These are phyloP conservation scores for Amitus sp. DNA, from an alignment of 2,888 invertebrate species.

Conservation along the genomic window DNA sequence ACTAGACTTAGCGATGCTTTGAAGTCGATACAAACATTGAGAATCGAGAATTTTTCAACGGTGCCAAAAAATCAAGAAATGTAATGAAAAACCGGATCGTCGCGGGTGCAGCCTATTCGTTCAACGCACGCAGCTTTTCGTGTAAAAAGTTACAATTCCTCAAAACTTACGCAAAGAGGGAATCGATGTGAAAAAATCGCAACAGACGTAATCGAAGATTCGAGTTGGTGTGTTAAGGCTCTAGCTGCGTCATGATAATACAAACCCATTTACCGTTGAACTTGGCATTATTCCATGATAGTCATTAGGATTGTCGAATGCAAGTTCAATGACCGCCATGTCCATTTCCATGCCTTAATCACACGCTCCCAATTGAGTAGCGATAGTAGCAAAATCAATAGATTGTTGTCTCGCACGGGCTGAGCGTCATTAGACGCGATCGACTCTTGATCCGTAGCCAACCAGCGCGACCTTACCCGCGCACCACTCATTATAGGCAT, in stretches of 20 bases:
- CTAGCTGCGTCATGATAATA: constrained; percentile 63
- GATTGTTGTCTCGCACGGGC: constrained; percentile 64
- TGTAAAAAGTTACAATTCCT: too few relatives aligned
- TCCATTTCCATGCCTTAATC: constrained; percentile 49
- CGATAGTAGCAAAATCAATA: constrained; percentile 65
- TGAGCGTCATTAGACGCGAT: constrained; percentile 53
- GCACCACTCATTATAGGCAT: constrained; percentile 53
- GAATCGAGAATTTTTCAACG: too few relatives aligned
- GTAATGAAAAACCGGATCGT: too few relatives aligned
- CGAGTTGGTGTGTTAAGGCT: constrained; percentile 39
- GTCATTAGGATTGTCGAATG: constrained; percentile 56
- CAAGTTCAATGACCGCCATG: constrained; percentile 59
- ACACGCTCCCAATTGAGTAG: constrained; percentile 58
- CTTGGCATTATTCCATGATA: constrained; percentile 59
- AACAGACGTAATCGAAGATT: too few relatives aligned
- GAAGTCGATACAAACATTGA: too few relatives aligned
- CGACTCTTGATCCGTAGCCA: constrained; percentile 57
- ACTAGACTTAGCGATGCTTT: too few relatives aligned
- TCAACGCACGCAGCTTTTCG: too few relatives aligned
- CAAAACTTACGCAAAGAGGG: too few relatives aligned
- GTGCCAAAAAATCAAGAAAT: too few relatives aligned
- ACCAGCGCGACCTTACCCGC: constrained; percentile 58
- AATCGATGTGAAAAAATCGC: too few relatives aligned
- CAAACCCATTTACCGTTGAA: constrained; percentile 63
- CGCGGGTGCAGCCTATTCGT: too few relatives aligned